Base-by-base conservation (phyloP, 2,113 vertebrate genomes). In the Sminthopsis crassicaudata region DNA sequence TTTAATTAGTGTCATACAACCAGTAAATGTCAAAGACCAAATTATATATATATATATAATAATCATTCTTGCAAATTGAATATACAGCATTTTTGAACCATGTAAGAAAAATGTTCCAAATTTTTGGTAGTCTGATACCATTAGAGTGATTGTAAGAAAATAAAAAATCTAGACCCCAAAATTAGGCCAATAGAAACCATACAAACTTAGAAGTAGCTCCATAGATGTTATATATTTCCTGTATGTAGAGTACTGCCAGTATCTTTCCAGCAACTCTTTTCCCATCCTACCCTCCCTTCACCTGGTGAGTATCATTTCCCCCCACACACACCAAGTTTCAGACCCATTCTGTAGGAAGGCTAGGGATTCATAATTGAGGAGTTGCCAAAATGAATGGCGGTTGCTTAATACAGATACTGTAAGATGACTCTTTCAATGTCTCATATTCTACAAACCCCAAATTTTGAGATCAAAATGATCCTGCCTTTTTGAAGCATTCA, bases 151-250 rank as follows among this genome's bases (percentile, higher is more conserved):
- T n/a, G 26, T 7, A 42, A 42, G 36, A 84, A 42, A 42, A n/a
- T 84, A 84, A 5, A 19, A 84, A 84, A 84, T 57, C 93, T 67
- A 55, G 7, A 55, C 46, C 26, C 2, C 7, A 50, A 93, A 94
- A 46, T 92, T 55, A 46, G 94, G 93, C 84, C 90, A 57, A 30
- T 27, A 7, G 91, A 53, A 51, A 51, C 10, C 50, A 51, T 51
- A 51, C 53, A 50, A 94, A 89, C 84, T 46, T 54, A 57, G 36
- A 36, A 95, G 51, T 90, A n/a, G 0, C 42, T 93, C 52, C 97
- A 53, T 36, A 51, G 94, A 96, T 97, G 94, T 94, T 93, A 96
- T 96, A 95, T n/a, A 84, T 22, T 19, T 84, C 6, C 16, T 42
- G 7, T 42, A 84, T 42, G 6, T 42, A 8, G n/a, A 24, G 3